Evolutionary conservation across 1,140 invertebrate species (phyloP), one percentile per base, ranked within the genome.

Genomic region (Tetramorium alpestre): DNA sequence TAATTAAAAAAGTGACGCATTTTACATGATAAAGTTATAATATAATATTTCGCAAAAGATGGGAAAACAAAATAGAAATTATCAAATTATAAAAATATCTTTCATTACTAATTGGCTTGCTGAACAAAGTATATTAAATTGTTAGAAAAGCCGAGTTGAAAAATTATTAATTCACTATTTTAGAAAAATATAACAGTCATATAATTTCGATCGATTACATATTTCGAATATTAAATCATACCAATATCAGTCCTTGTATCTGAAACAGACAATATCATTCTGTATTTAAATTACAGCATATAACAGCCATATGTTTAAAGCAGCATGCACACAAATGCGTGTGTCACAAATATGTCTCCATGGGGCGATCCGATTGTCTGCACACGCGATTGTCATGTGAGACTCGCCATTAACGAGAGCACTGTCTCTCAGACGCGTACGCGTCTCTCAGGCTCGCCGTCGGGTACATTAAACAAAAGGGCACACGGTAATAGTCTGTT

Each of bases 221-320:
- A 58, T 16, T 11, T 25, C 51, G 28, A 41, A 41, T 41, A 75
- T 11, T 22, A 58, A 75, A 75, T 33, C 22, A 62, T 18, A 44
- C 4, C 16, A 13, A 28, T 33, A 44, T 28, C 8, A 25, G 28
- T 64, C 4, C 13, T 77, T 3, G 13, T 60, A 60, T 58, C 38
- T n/a, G 25, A n/a, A 1, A 4, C 16, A 38, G 8, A n/a, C 18
- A 28, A 13, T 25, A 16, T 22, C 22, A 22, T 47, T 28, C 8
- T 7, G 56, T 33, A 77, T 77, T 64, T 47, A 64, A 51, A 64
- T 64, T 60, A 16, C 11, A 44, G 41, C 28, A 10, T 64, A 33
- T n/a, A 62, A 47, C 41, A 47, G n/a, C 25, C 10, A n/a, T 28
- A 44, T 64, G 75, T 64, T 44, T 64, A 47, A 64, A 44, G 75